Base-by-base conservation (phyloP, 2,888 invertebrate species). In the Himalopsyche kuldschensis region DNA sequence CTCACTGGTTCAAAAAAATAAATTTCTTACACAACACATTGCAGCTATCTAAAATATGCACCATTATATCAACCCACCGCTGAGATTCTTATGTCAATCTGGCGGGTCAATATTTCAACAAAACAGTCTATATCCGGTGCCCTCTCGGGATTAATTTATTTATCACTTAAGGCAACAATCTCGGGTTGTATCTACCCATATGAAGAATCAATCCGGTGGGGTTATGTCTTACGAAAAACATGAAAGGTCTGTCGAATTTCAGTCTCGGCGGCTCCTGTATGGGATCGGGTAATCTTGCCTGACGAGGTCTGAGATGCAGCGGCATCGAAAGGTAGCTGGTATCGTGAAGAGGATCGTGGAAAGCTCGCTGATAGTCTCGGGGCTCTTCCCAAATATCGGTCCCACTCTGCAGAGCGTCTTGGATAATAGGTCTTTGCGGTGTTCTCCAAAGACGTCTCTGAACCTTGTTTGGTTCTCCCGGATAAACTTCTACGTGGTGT, bases 171-270 rank as follows among this genome's bases (percentile, higher is more conserved):
- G 96, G 96, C 90, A 96, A 90, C 88, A 96, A 93, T 90, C 95
- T 94, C 69, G 96, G 97, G 90, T 96, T 97, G 91, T 96, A 97
- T 88, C 97, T 93, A 69, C 97, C 97, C 92, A 97, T 96, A 89
- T 96, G 96, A 80, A 97, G 91, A 88, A 97, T 96, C 91, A 97
- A 94, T 85, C 97, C 97, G n/a, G 97, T 95, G 1, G 97, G 97
- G 90, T 97, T 97, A 90, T 97, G 97, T 88, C 97, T 93, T 17
- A 97, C 96, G 87, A 97, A 95, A 89, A 96, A 97, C 32, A 97
- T 91, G 92, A 97, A 97, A 0, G 97, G 97, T 88, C 97, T 93
- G 88, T 97, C 97, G 88, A 97, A 95, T 87, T 96, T 94, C 88
- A 97, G 91, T 88, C 97, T 92, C 5, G 95, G 96, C 24, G 92